phyloP scores from a whole-genome alignment of 2,113 vertebrate species.

The Brevimyrus niger region DNA sequence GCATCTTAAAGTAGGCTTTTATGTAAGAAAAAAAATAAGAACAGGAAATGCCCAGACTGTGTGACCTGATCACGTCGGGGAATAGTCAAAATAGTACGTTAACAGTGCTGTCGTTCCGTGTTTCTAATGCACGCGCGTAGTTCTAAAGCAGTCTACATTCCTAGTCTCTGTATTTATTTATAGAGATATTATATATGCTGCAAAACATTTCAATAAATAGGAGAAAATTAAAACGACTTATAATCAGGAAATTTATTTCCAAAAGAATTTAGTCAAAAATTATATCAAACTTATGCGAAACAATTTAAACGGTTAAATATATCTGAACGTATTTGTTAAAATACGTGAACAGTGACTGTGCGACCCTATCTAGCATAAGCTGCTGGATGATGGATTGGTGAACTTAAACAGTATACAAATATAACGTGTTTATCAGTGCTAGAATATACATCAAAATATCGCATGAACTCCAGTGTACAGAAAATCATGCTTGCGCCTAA shows the following conservation, averaged over 20 bases:
- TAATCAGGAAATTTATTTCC: not conserved
- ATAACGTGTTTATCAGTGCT: not conserved
- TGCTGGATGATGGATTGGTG: not conserved
- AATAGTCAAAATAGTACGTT: not conserved
- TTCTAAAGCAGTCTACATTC: too few species aligned
- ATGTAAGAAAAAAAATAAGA: constrained; percentile 18
- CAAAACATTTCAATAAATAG: not conserved
- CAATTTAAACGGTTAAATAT: not conserved
- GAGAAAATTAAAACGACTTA: not conserved
- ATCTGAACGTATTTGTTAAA: not conserved
- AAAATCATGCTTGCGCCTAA: not conserved
- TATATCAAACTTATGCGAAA: not conserved
- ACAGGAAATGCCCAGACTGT: not conserved
- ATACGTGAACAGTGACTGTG: not conserved
- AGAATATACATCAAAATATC: not conserved
- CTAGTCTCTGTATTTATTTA: not conserved
- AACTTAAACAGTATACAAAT: not conserved
- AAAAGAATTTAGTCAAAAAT: not conserved
- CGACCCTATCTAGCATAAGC: not conserved
- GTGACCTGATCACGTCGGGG: not conserved
- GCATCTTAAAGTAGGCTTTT: constrained; percentile 38
- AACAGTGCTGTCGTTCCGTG: not conserved
- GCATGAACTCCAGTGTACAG: not conserved
- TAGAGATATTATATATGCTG: not conserved
- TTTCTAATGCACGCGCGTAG: not conserved